Base-by-base conservation (phyloP, 2,113 vertebrate species). In the Noturus placidus region DNA sequence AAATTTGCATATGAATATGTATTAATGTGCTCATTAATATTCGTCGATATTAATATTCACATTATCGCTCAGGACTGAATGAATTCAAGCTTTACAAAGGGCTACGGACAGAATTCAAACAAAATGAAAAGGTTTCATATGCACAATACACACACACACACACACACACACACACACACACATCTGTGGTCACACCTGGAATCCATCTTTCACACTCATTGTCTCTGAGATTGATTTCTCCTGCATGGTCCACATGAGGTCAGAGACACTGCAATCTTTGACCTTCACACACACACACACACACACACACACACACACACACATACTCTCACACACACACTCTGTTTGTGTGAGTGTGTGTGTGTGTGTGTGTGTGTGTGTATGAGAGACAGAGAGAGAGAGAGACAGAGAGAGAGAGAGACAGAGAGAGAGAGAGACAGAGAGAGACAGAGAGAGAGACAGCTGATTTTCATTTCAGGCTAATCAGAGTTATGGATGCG, bases 141-240 rank as follows among this genome's bases (percentile, higher is more conserved):
- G 0, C 50, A 10, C 50, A 56, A 42, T 7, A 38, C 33, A n/a
- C 74, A n/a, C 22, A 1, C 42, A 50, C 74, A n/a, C 50, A 19
- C 50, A 30, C 76, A 54, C 77, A 80, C 77, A 80, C 77, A 80
- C 77, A 80, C 52, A 57, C 52, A 80, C 77, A 56, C 77, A 80
- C 79, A 25, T 33, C 27, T 35, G 42, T 10, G 3, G 3, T 42
- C 80, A 61, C 35, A 82, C 80, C 80, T 82, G 80, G 57, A 63
- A 83, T 65, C 81, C 81, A 83, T 83, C 67, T 65, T 83, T 83
- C 81, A 83, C 46, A 61, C 59, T 67, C 81, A 65, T 83, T 83
- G 81, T 83, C 81, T 83, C 38, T 46, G 81, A 83, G 81, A 83
- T 83, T 83, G 81, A 83, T 83, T 83, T 67, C 59, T 83, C 81